Base-by-base conservation (phyloP, 2,113 vertebrate species). In the Carollia perspicillata region DNA sequence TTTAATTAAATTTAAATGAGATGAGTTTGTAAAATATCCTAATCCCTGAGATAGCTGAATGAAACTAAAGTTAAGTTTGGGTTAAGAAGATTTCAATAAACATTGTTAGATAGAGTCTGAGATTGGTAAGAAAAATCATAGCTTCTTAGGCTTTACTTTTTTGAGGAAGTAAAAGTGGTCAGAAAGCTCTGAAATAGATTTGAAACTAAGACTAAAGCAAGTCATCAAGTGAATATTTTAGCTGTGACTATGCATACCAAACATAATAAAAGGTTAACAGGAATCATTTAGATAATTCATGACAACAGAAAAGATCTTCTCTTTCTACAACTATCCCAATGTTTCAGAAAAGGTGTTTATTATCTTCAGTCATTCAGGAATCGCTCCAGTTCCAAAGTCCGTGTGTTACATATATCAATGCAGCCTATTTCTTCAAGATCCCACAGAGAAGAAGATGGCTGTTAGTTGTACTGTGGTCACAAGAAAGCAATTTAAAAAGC, bases 401-500 rank as follows among this genome's bases (percentile, higher is more conserved):
- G 16, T 75, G 1, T 80, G 51, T 33, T 84, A 6, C n/a, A 17
- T 68, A 74, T 49, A 42, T 84, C 51, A 7, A 77, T 60, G 47
- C 4, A 84, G 6, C 5, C 63, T 87, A 42, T 93, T 96, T 97
- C 84, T 90, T 68, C 80, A 37, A 78, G 65, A 90, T 74, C 37
- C 51, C 35, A 79, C 77, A 94, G 90, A 88, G 71, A 92, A 80
- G 30, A 85, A 97, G 94, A 94, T 42, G 18, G 66, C 81, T 91
- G 60, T 95, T 63, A 96, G 44, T 17, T 66, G 18, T 89, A 80
- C 18, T 74, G n/a, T 53, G 75, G 60, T 84, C 66, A 74, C 83
- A 44, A 71, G 80, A 97, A 97, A 90, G 63, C 69, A 93, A 66
- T 97, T 96, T 95, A 30, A 84, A 98, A 97, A 90, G 47, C 69